phyloP scores from a whole-genome alignment of 2,113 vertebrate species.

The Peromyscus leucopus region DNA sequence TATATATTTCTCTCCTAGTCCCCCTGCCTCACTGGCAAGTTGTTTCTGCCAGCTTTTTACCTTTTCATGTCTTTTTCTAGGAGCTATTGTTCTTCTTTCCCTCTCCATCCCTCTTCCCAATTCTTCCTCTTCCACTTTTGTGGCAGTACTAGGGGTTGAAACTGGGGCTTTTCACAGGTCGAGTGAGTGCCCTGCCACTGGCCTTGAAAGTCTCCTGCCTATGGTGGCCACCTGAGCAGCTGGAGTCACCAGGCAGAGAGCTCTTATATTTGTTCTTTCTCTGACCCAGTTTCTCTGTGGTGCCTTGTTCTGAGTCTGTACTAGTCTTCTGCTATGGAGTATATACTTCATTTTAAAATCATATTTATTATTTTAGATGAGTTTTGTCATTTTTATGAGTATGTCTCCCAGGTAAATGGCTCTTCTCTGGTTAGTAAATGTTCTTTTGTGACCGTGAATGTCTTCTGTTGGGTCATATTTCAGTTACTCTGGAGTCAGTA shows the following conservation, averaged over 20 bases:
- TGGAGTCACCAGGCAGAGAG: background rate
- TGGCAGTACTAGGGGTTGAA: background rate
- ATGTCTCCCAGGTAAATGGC: conserved; percentile 6
- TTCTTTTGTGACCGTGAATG: conserved; percentile 41
- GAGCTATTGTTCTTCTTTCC: background rate
- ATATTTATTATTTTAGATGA: conserved; percentile 48
- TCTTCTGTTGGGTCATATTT: conserved; percentile 28
- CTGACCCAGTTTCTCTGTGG: background rate
- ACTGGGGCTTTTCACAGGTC: no score
- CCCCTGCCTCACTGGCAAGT: background rate
- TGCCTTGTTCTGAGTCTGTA: background rate
- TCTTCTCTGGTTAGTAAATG: background rate
- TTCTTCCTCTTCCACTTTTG: background rate
- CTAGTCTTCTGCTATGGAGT: background rate
- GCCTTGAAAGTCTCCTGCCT: background rate
- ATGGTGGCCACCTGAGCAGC: background rate
- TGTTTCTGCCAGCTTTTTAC: background rate
- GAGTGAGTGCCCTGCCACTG: background rate
- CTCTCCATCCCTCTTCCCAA: no score
- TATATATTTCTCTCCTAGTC: background rate
- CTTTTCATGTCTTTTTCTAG: background rate
- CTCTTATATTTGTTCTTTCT: background rate
- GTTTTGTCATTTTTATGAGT: background rate
- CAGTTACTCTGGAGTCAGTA: conserved; percentile 10
- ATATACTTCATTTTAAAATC: background rate